Evolutionary conservation across 2,113 vertebrate genomes (phyloP), one percentile per base, ranked within the genome.

Genomic region (Silurus asotus): DNA sequence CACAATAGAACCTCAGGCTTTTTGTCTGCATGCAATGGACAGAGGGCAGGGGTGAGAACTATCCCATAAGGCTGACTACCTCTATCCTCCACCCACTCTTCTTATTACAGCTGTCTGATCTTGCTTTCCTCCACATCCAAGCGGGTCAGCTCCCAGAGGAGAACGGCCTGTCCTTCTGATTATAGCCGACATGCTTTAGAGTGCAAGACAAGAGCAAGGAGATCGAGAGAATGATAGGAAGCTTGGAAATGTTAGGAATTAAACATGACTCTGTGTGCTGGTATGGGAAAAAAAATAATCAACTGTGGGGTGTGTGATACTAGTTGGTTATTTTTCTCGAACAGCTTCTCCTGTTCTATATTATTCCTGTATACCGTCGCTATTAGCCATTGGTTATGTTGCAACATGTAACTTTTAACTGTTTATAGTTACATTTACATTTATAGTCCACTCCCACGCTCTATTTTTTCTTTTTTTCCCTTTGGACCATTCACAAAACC

Each of bases 161-260:
- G 67, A 77, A 6, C 20, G 15, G 88, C n/a, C 74, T 90, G 91
- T 93, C 88, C 84, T 90, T 90, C 89, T 82, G 90, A 93, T 94
- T 92, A 92, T 84, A 84, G 69, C 90, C 86, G 76, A 88, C 91
- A 91, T 83, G 89, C 85, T 88, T 92, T 90, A 91, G 58, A 89
- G 87, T 84, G 88, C 89, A 92, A 86, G 80, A 82, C 78, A 89
- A 88, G 81, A 89, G 88, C 80, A 56, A 55, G n/a, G 37, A 51
- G 70, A 45, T 5, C 0, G 80, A 56, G 23, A 65, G 72, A 58
- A 67, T 4, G 59, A 75, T 11, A 19, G 25, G 59, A 80, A 65
- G 61, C 78, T 80, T 19, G 45, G 51, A 55, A 58, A 59, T 77
- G n/a, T 56, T 8, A 56, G 11, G 23, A 77, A 55, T 14, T 55